Percentiles rank a stretch among this genome's conserved stretches.
phyloP scores from a whole-genome alignment of 53 echinoderm and acorn worm genomes.

The Actinopyga echinites region DNA sequence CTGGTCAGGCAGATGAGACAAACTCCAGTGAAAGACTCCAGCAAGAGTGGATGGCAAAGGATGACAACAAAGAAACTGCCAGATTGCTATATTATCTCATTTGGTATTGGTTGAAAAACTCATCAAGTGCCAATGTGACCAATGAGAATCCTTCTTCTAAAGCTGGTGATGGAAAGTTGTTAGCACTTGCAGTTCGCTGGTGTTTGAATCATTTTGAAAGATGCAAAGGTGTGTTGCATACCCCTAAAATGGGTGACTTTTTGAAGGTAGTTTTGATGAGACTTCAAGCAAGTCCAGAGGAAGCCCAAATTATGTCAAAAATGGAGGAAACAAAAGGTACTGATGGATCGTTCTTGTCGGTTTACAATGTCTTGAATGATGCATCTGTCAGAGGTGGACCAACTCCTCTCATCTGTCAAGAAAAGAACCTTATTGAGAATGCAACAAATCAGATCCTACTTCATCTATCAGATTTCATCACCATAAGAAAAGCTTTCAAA shows the following conservation, averaged over 20 bases:
- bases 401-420: not conserved
- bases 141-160: not conserved
- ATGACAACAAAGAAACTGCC: not conserved
- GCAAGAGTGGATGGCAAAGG: not conserved
- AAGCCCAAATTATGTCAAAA: not conserved
- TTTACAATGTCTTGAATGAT: not conserved
- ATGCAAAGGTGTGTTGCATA: not conserved
- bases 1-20: too few relatives aligned
- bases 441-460: not conserved
- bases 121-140: not conserved
- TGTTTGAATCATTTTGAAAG: slow-evolving; percentile 17
- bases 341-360: not conserved
- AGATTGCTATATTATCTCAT: slow-evolving; percentile 19
- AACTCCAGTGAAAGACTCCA: not conserved
- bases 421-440: not conserved
- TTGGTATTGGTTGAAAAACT: slow-evolving; percentile 24
- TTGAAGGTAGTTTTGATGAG: not conserved
- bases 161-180: not conserved
- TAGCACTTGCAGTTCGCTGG: not conserved
- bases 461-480: not conserved
- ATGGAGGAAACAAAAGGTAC: not conserved
- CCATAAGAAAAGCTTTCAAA: not conserved
- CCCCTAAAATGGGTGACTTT: not conserved
- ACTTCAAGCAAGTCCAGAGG: not conserved
- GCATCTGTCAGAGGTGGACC: too few relatives aligned